Percentiles rank a stretch among this genome's conserved stretches.
These are phyloP conservation scores for Macrobrachium rosenbergii DNA, from an alignment of 1,140 invertebrate species.

Conservation along the genomic window DNA sequence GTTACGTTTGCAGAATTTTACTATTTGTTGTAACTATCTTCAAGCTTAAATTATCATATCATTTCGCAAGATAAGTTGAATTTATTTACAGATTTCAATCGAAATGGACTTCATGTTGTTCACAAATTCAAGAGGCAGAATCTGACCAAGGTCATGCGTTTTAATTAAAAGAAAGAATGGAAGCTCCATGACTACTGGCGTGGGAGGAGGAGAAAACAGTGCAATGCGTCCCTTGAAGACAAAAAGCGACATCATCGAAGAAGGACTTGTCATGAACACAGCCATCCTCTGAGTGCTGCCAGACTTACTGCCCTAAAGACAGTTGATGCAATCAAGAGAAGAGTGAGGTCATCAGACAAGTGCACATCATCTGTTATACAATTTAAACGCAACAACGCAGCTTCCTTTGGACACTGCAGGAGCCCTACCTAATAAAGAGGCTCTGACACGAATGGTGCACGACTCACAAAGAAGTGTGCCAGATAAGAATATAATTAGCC, in stretches of 20 bases:
- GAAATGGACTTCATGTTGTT: conserved; percentile 31
- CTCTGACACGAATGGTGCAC: conserved; percentile 1
- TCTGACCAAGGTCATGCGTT: conserved; percentile 32
- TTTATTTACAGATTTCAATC: conserved; percentile 6
- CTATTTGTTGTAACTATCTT: conserved; percentile 10
- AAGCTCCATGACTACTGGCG: conserved; percentile 40
- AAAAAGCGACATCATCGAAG: conserved; percentile 32
- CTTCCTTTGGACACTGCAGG: conserved; percentile 38
- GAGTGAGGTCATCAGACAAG: conserved; percentile 28
- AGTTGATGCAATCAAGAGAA: conserved; percentile 35
- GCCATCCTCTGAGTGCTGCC: conserved; percentile 24
- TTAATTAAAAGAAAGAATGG: conserved; percentile 35
- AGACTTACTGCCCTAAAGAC: conserved; percentile 41
- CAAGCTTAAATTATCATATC: background rate
- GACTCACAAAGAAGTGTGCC: conserved; percentile 30
- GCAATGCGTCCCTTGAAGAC: conserved; percentile 44
- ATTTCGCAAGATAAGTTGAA: background rate
- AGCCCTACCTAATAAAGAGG: conserved; percentile 35
- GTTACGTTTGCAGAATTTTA: conserved; percentile 1
- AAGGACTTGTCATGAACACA: conserved; percentile 31
- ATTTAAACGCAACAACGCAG: conserved; percentile 42
- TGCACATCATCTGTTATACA: conserved; percentile 39
- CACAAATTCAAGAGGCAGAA: conserved; percentile 26
- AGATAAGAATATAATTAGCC: background rate
- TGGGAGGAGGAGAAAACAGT: conserved; percentile 29